These are phyloP conservation scores for Gyps fulvus DNA, from an alignment of 2,113 vertebrate genomes.

Conservation along the genomic window DNA sequence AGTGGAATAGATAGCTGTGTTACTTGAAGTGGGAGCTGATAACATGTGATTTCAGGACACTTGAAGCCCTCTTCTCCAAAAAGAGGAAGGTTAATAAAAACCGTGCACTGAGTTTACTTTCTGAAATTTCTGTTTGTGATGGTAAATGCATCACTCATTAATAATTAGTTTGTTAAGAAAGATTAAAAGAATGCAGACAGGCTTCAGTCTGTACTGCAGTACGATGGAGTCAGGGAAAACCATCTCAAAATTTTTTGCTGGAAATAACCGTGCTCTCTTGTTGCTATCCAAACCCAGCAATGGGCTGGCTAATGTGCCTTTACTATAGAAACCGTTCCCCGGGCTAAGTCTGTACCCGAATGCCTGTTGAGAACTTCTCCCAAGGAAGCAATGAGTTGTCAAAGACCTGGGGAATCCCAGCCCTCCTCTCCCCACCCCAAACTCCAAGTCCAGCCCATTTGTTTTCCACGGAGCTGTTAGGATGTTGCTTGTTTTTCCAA, in stretches of 20 bases:
- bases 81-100: background rate
- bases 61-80: constrained; percentile 14
- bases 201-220: background rate
- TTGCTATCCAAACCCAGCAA: background rate
- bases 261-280: background rate
- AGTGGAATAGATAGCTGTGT: constrained; percentile 23
- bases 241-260: background rate
- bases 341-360: accelerated
- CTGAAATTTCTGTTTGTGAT: background rate
- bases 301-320: background rate
- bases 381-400: background rate
- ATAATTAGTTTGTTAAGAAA: background rate
- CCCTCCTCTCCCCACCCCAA: background rate
- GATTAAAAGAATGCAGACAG: background rate
- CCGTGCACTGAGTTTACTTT: background rate
- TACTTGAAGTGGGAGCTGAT: constrained; percentile 40
- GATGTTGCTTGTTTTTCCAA: background rate
- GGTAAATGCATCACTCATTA: background rate
- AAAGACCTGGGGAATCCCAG: background rate
- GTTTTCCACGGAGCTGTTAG: background rate
- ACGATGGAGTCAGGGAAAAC: background rate
- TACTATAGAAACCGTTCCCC: background rate
- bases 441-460: background rate
- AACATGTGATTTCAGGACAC: constrained; percentile 25
- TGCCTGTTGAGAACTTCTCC: background rate